Evolutionary conservation across 2,888 invertebrate genomes (phyloP).

Genomic region (Hypomecis punctinalis): DNA sequence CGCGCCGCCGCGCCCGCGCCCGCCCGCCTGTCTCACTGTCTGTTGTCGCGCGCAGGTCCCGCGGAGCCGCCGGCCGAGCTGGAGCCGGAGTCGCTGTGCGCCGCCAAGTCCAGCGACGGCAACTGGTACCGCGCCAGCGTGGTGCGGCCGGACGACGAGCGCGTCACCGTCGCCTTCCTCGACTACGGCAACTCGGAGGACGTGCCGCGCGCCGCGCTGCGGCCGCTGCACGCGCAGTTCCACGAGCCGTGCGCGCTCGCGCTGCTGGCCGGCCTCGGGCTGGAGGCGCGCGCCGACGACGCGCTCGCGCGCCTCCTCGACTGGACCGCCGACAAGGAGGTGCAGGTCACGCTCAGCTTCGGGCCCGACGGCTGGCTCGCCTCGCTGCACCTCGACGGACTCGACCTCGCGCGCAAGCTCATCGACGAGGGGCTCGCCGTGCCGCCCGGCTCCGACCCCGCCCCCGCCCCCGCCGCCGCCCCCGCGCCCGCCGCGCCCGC

Average conservation of each 20-base stretch:
- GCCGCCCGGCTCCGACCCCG: slow-evolving; percentile 51
- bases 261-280: slow-evolving; percentile 69
- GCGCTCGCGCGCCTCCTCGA: slow-evolving; percentile 66
- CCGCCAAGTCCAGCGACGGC: slow-evolving; percentile 85
- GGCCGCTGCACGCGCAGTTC: slow-evolving; percentile 78
- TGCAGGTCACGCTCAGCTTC: slow-evolving; percentile 81
- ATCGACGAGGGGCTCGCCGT: slow-evolving; percentile 72
- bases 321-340: slow-evolving; percentile 79
- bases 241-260: slow-evolving; percentile 72
- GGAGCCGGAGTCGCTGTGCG: slow-evolving; percentile 85
- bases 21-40: neutral
- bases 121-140: slow-evolving; percentile 90
- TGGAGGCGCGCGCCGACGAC: slow-evolving; percentile 72
- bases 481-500: neutral
- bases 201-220: slow-evolving; percentile 74
- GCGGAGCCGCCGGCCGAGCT: slow-evolving; percentile 71
- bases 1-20: too few relatives aligned
- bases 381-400: slow-evolving; percentile 78
- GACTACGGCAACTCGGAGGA: slow-evolving; percentile 90
- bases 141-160: slow-evolving; percentile 68
- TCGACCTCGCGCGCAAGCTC: slow-evolving; percentile 80
- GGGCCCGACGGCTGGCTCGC: slow-evolving; percentile 84
- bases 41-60: slow-evolving; percentile 66
- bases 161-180: slow-evolving; percentile 83
- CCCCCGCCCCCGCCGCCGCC: neutral